Conservation (phyloP, 2,888 invertebrate genomes). For the Fragum whitleyi region DNA sequence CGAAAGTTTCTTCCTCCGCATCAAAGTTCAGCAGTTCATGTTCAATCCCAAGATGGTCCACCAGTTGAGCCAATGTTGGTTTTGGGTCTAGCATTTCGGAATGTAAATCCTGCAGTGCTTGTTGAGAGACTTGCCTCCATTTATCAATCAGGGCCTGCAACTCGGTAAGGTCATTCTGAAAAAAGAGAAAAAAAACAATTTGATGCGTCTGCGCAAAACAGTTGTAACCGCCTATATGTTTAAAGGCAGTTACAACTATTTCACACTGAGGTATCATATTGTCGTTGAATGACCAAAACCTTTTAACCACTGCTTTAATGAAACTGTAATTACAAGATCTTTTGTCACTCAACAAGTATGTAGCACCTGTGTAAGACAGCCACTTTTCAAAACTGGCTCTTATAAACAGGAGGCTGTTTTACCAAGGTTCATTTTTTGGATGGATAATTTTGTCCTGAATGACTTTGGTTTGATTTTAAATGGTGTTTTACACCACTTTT, state of each 20-base stretch:
- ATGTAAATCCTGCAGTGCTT: constrained; percentile 73
- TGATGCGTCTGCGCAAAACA: no score
- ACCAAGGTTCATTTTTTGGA: neutral
- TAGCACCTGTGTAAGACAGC: neutral
- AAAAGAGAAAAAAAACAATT: no score
- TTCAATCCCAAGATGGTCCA: constrained; percentile 75
- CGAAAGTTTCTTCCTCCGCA: constrained; percentile 69
- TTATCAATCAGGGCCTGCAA: constrained; percentile 73
- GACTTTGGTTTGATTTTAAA: no score
- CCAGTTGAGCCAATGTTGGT: constrained; percentile 71
- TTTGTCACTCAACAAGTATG: neutral
- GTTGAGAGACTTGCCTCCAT: constrained; percentile 75
- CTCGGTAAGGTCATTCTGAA: constrained; percentile 75
- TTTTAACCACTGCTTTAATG: no score
- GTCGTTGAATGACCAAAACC: no score
- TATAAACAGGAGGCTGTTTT: no score
- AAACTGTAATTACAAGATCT: neutral
- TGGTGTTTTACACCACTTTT: no score
- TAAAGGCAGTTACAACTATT: no score
- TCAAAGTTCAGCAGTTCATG: constrained; percentile 67
- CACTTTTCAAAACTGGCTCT: neutral
- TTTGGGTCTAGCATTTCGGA: constrained; percentile 69
- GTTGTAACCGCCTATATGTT: no score
- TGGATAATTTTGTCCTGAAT: no score
- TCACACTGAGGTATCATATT: no score